Conservation (phyloP, 2,888 invertebrate species). For the Lasius platythorax region DNA sequence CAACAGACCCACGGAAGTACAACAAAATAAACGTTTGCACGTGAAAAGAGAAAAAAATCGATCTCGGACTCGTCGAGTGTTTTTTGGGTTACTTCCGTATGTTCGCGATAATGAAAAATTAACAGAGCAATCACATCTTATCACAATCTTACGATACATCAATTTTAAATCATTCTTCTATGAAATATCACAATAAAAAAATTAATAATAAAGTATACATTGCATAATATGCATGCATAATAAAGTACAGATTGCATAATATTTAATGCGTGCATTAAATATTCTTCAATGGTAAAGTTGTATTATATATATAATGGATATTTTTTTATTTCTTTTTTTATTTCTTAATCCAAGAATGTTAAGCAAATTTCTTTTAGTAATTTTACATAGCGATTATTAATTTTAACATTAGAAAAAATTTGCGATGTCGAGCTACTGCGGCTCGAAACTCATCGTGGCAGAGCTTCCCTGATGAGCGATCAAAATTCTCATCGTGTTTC, state of each 20-base stretch:
- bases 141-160: neutral
- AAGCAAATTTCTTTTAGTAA: neutral
- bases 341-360: neutral
- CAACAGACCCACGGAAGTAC: constrained; percentile 38
- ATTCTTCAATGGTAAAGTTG: neutral
- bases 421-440: neutral
- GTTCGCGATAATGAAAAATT: neutral
- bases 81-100: neutral
- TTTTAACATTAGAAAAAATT: neutral
- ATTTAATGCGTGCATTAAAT: neutral
- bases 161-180: neutral
- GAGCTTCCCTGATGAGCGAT: neutral
- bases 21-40: constrained; percentile 10
- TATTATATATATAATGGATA: neutral
- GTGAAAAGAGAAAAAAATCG: neutral
- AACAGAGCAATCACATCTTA: neutral
- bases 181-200: neutral
- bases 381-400: neutral
- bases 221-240: neutral
- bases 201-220: neutral
- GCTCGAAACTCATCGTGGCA: neutral
- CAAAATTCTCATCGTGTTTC: neutral
- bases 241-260: neutral
- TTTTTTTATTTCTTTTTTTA: too few relatives aligned
- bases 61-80: neutral